Conservation (phyloP, 2,797 vertebrate species). For the Schizopygopsis malacanthus region DNA sequence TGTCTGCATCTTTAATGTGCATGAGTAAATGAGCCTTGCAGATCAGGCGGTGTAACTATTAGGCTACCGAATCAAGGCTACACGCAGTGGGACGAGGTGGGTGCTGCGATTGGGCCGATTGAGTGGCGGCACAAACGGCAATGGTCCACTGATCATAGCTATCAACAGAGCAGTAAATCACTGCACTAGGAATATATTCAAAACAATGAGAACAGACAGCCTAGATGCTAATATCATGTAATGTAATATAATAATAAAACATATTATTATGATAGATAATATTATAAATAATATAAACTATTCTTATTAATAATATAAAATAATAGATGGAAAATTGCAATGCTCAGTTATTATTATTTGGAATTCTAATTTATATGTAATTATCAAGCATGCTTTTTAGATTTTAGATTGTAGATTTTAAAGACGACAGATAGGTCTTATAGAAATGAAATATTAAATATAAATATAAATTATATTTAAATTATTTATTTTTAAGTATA, state of each 20-base stretch:
- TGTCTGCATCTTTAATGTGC: constrained; percentile 39
- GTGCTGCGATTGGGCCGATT: background rate
- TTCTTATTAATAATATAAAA: background rate
- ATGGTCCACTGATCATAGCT: constrained; percentile 24
- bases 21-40: constrained; percentile 30
- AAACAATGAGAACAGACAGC: constrained; percentile 1
- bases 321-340: background rate
- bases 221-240: background rate
- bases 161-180: constrained; percentile 8
- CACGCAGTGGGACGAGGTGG: background rate
- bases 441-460: too few species aligned
- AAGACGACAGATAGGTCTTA: too few species aligned
- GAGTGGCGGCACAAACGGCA: background rate
- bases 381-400: background rate
- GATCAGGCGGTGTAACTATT: constrained; percentile 27
- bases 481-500: too few species aligned
- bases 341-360: background rate
- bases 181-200: background rate
- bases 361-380: background rate
- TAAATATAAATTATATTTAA: too few species aligned
- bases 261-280: background rate
- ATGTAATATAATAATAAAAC: too few species aligned
- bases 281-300: background rate
- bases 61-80: constrained; percentile 20
- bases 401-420: background rate